These are phyloP conservation scores for Mastigias papua DNA, from an alignment of 30 jellyfish, hydroid and myxozoan species.

Conservation along the genomic window DNA sequence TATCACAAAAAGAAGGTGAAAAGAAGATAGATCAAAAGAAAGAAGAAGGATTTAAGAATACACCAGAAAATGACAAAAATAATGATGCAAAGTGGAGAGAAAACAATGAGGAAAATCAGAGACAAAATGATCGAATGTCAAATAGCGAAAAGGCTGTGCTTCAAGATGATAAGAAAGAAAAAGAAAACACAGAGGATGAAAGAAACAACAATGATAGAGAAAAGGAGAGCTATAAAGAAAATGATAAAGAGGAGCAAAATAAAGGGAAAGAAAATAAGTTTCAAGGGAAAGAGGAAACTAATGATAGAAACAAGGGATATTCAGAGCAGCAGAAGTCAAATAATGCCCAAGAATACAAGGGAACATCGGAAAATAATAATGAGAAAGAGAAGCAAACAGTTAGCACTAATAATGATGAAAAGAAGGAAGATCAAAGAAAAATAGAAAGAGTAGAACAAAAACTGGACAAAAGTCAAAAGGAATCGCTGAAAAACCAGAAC, in stretches of 20 bases:
- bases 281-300: conserved; percentile 5
- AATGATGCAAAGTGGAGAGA: conserved; percentile 9
- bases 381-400: conserved; percentile 11
- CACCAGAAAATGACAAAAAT: background rate
- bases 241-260: conserved; percentile 15
- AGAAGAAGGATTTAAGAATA: background rate
- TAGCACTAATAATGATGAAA: background rate
- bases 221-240: background rate
- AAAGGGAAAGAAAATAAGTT: conserved; percentile 5
- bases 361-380: conserved; percentile 1
- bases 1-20: conserved; percentile 22
- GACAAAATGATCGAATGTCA: background rate
- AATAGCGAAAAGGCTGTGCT: conserved; percentile 10
- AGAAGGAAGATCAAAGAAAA: conserved; percentile 13
- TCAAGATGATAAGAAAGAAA: background rate
- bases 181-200: background rate
- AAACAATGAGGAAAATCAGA: conserved; percentile 1
- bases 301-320: conserved; percentile 1
- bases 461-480: conserved; percentile 6
- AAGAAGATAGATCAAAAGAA: conserved; percentile 25
- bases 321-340: background rate
- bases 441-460: conserved; percentile 18
- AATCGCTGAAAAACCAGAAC: conserved; percentile 31
- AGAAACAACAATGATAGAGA: background rate
- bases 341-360: conserved; percentile 1